A percentile compares a stretch with the other conserved stretches of the same genome.
Evolutionary conservation across 2,888 invertebrate species (phyloP).

Genomic region (Bombylius discolor): DNA sequence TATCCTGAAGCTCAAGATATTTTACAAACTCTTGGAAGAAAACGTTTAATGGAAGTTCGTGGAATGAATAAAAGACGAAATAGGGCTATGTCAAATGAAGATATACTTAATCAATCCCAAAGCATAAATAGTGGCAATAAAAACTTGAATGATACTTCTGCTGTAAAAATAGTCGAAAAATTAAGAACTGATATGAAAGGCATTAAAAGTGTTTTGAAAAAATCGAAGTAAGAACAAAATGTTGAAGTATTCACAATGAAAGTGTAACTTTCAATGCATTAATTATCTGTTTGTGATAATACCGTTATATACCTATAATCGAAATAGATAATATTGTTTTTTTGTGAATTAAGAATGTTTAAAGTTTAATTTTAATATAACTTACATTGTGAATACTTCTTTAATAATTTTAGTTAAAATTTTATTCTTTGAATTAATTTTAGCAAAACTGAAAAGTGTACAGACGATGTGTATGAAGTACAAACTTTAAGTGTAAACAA

Average conservation of each 20-base stretch:
- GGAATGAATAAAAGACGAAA: conserved; percentile 41
- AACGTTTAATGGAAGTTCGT: conserved; percentile 73
- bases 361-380: no score
- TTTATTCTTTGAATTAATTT: no score
- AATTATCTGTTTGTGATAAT: no score
- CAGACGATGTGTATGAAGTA: conserved; percentile 55
- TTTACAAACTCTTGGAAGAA: conserved; percentile 74
- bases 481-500: conserved; percentile 41
- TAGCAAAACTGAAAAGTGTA: conserved; percentile 21
- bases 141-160: conserved; percentile 50
- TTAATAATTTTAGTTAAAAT: no score
- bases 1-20: conserved; percentile 94
- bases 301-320: no score
- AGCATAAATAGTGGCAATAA: conserved; percentile 24
- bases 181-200: conserved; percentile 72
- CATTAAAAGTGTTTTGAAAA: conserved; percentile 45
- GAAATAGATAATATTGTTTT: no score
- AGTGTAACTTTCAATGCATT: conserved; percentile 7
- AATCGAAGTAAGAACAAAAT: conserved; percentile 39
- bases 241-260: background rate
- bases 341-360: no score
- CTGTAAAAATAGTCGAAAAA: conserved; percentile 67
- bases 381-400: no score
- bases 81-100: conserved; percentile 30
- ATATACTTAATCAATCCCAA: conserved; percentile 19